Conservation (phyloP, 2,797 vertebrate genomes). For the Falco biarmicus region DNA sequence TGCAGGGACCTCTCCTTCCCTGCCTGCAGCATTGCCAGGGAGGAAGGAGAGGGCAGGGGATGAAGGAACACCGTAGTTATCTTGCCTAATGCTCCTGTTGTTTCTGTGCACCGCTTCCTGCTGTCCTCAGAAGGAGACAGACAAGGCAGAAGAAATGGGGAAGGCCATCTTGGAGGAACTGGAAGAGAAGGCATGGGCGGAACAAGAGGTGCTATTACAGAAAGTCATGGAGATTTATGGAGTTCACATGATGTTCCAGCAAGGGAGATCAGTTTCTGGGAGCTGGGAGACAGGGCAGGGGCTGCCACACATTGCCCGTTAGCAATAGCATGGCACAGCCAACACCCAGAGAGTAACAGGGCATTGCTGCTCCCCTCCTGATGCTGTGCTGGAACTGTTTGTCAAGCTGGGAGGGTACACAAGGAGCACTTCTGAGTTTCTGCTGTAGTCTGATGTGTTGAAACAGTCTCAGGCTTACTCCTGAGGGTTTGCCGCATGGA, state of each 20-base stretch:
- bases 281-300: not conserved
- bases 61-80: fast-evolving
- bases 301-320: not conserved
- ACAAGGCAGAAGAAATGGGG: slow-evolving; percentile 2
- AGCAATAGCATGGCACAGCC: not conserved
- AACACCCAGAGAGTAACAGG: not conserved
- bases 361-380: not conserved
- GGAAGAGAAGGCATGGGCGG: not conserved
- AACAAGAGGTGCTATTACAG: not conserved
- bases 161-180: not conserved
- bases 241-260: not conserved
- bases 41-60: not conserved
- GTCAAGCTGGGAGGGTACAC: not conserved
- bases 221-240: slow-evolving; percentile 45
- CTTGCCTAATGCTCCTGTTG: not conserved
- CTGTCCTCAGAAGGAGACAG: slow-evolving; percentile 48
- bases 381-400: fast-evolving
- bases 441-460: not conserved
- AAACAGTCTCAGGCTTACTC: not conserved
- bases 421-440: not conserved
- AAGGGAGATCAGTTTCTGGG: not conserved
- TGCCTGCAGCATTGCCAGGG: not conserved
- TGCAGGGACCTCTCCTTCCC: not conserved
- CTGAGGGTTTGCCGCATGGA: not conserved
- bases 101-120: not conserved